Conservation (phyloP, 1,140 invertebrate species). For the Myzus persicae region DNA sequence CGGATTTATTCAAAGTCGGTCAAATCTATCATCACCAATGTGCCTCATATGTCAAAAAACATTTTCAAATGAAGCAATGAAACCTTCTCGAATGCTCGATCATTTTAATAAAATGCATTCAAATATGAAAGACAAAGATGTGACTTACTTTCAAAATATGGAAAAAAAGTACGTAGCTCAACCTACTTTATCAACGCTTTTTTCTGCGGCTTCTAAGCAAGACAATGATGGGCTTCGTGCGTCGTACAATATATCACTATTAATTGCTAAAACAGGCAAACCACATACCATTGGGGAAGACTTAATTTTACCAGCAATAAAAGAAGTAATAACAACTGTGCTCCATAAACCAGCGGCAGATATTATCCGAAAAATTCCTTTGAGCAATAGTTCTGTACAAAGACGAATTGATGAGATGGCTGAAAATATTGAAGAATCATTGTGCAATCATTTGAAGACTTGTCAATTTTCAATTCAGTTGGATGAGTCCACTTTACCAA, state of each 20-base stretch:
- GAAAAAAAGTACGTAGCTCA: slow-evolving; percentile 42
- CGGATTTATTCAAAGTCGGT: slow-evolving; percentile 26
- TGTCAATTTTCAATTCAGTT: too few species aligned
- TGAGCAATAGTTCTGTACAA: too few species aligned
- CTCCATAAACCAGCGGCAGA: slow-evolving; percentile 61
- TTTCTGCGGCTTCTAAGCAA: slow-evolving; percentile 50
- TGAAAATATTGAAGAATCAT: too few species aligned
- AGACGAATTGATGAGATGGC: too few species aligned
- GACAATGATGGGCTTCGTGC: slow-evolving; percentile 50
- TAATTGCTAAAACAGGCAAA: slow-evolving; percentile 63
- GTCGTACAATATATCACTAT: slow-evolving; percentile 48
- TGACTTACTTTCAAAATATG: slow-evolving; percentile 48
- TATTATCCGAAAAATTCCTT: too few species aligned
- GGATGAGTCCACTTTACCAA: too few species aligned
- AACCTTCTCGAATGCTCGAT: slow-evolving; percentile 16
- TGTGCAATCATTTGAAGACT: too few species aligned
- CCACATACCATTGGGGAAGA: slow-evolving; percentile 64
- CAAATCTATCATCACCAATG: slow-evolving; percentile 26
- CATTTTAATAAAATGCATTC: not conserved
- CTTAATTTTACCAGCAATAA: slow-evolving; percentile 63
- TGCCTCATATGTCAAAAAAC: slow-evolving; percentile 45
- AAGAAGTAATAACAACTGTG: slow-evolving; percentile 61
- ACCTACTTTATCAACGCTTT: slow-evolving; percentile 49
- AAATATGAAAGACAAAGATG: not conserved
- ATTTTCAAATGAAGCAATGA: slow-evolving; percentile 55